These are phyloP conservation scores for Clarias gariepinus DNA, from an alignment of 2,113 vertebrate species.

Conservation along the genomic window DNA sequence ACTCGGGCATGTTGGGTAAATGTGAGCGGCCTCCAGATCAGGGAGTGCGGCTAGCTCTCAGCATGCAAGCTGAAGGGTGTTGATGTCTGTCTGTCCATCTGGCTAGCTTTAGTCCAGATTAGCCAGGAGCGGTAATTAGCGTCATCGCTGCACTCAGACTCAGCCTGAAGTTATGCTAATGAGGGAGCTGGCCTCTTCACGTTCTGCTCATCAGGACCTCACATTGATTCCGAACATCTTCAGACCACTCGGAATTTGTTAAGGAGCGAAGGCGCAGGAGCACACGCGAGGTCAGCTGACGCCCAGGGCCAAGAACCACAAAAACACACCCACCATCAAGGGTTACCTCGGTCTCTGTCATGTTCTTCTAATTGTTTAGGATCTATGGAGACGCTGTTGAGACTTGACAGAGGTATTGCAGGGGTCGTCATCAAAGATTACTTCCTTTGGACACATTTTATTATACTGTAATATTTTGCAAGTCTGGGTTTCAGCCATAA, in stretches of 20 bases:
- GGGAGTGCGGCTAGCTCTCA: background rate
- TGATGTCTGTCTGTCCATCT: background rate
- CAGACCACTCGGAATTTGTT: conserved; percentile 24
- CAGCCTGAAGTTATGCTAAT: conserved; percentile 16
- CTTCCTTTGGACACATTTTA: background rate
- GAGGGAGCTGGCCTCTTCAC: conserved; percentile 11
- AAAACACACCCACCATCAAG: conserved; percentile 54
- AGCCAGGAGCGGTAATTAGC: conserved; percentile 22
- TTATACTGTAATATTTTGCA: background rate
- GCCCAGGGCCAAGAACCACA: conserved; percentile 55
- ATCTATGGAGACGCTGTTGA: background rate
- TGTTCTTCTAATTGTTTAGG: conserved; percentile 53
- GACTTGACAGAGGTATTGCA: background rate
- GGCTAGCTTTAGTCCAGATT: background rate
- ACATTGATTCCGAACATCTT: background rate
- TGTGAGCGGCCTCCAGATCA: conserved; percentile 1
- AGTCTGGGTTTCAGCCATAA: background rate
- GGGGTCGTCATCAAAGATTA: background rate
- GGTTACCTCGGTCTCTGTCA: conserved; percentile 65
- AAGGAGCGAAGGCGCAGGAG: conserved; percentile 33
- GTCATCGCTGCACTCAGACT: background rate
- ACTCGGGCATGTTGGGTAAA: conserved; percentile 10
- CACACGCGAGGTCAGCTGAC: conserved; percentile 4
- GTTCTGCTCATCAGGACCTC: background rate
- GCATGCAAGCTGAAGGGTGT: background rate